Conservation (phyloP, 2,797 vertebrate species). For the Florisuga fusca region DNA sequence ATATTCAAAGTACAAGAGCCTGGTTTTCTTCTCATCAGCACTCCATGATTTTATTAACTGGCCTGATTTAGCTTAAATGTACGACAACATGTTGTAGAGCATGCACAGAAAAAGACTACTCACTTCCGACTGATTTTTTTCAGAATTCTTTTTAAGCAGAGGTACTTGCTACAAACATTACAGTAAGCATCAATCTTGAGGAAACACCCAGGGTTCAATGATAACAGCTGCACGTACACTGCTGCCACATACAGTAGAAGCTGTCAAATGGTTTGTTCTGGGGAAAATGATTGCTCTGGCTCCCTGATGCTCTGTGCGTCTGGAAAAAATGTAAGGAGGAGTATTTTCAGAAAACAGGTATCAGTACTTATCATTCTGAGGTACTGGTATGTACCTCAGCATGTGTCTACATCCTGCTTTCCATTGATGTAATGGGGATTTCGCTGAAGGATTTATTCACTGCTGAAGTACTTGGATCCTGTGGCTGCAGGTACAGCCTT, state of each 20-base stretch:
- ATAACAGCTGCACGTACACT: not conserved
- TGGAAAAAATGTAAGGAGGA: not conserved
- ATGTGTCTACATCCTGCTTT: not conserved
- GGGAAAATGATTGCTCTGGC: not conserved
- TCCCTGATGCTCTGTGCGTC: not conserved
- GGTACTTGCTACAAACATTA: not conserved
- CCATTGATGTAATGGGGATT: not conserved
- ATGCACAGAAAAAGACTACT: not conserved
- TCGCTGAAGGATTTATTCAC: conserved; percentile 14
- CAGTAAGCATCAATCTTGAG: not conserved
- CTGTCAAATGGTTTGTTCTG: not conserved
- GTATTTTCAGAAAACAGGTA: not conserved
- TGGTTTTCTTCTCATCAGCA: not conserved
- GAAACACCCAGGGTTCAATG: not conserved
- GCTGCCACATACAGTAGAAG: not conserved
- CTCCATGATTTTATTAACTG: not conserved
- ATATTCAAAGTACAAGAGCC: not conserved
- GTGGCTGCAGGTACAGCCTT: not conserved
- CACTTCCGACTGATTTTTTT: not conserved
- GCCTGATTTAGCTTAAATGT: not conserved
- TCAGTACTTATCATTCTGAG: not conserved
- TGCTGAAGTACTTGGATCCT: conserved; percentile 5
- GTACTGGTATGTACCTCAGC: not conserved
- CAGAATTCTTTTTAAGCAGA: not conserved
- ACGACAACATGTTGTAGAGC: not conserved